Percentiles rank a stretch among this genome's conserved stretches.
phyloP scores from a whole-genome alignment of 2,888 invertebrate species.

The Palloptera scutellata region DNA sequence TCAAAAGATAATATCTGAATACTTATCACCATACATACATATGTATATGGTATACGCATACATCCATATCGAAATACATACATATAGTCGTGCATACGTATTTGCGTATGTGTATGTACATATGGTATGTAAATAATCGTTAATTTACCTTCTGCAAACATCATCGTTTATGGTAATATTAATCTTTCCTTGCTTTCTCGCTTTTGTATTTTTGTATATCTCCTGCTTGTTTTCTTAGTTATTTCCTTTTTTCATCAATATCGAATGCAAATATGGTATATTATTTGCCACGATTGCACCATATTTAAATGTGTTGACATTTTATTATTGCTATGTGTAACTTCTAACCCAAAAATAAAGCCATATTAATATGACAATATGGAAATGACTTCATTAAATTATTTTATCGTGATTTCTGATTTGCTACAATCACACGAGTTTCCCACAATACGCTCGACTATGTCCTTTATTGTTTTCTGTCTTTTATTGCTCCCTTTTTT shows the following conservation, averaged over 20 bases:
- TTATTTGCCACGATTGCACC: too few relatives aligned
- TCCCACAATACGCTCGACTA: too few relatives aligned
- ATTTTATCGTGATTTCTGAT: constrained; percentile 47
- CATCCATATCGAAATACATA: background rate
- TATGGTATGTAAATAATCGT: background rate
- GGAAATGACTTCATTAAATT: constrained; percentile 54
- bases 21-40: background rate
- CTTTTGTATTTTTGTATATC: too few relatives aligned
- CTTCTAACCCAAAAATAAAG: too few relatives aligned
- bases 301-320: too few relatives aligned
- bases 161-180: background rate
- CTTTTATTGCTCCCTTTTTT: too few relatives aligned
- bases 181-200: too few relatives aligned
- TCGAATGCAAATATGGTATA: too few relatives aligned
- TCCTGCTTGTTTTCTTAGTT: too few relatives aligned
- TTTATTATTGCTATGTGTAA: too few relatives aligned
- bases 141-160: background rate
- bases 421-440: background rate
- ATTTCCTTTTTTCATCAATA: too few relatives aligned
- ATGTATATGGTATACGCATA: background rate
- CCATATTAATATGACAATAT: constrained; percentile 45
- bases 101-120: background rate
- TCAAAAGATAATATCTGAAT: constrained; percentile 5
- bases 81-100: background rate
- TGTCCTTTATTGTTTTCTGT: too few relatives aligned